Conservation (phyloP, 1,140 invertebrate genomes). For the Lordiphosa collinella region DNA sequence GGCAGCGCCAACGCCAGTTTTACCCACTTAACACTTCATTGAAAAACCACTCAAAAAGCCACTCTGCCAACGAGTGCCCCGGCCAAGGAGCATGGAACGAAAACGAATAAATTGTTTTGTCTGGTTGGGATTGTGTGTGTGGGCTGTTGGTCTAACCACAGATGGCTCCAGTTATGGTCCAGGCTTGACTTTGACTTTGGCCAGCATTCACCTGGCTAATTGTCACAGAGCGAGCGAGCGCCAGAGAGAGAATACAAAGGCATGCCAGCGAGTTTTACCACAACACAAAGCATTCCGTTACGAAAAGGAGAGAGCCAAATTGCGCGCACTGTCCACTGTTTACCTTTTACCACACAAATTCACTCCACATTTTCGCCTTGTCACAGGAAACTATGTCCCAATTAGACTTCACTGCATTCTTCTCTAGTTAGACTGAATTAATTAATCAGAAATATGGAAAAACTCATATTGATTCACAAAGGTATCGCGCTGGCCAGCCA, state of each 20-base stretch:
- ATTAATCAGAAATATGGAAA: too few species aligned
- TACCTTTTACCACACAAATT: conserved; percentile 38
- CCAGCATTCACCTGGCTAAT: conserved; percentile 30
- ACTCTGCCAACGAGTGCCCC: conserved; percentile 48
- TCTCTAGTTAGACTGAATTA: too few species aligned
- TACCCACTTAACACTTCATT: conserved; percentile 77
- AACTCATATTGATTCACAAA: conserved; percentile 6
- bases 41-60: conserved; percentile 76
- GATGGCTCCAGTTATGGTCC: conserved; percentile 11
- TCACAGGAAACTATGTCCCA: not conserved
- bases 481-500: conserved; percentile 29
- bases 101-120: conserved; percentile 34
- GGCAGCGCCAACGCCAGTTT: conserved; percentile 42
- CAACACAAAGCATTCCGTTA: conserved; percentile 34
- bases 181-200: conserved; percentile 44
- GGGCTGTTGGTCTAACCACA: not conserved
- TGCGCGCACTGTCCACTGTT: conserved; percentile 26
- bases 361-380: conserved; percentile 36
- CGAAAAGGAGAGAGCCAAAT: conserved; percentile 9
- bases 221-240: conserved; percentile 12
- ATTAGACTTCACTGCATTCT: too few species aligned
- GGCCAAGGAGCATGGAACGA: conserved; percentile 12
- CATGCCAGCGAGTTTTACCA: conserved; percentile 24
- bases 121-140: conserved; percentile 20
- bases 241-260: conserved; percentile 8